Conservation (phyloP, 2,113 vertebrate species). For the Neodontobutis hainanensis region DNA sequence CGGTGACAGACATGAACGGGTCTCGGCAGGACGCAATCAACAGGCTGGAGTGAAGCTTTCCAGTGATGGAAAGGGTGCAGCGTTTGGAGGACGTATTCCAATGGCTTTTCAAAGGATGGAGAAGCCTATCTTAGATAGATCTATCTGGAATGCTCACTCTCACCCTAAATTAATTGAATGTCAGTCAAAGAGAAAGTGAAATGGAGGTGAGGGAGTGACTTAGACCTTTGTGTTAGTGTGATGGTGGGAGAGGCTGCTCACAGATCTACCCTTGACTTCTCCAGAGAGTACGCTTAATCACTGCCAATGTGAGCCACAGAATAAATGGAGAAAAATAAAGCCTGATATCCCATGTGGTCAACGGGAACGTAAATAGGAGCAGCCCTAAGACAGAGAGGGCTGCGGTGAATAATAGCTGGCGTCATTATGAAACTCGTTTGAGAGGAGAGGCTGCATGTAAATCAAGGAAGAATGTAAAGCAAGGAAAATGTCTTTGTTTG, state of each 20-base stretch:
- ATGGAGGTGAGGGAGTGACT: slow-evolving; percentile 55
- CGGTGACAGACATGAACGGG: slow-evolving; percentile 59
- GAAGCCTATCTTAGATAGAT: slow-evolving; percentile 57
- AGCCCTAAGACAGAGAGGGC: slow-evolving; percentile 8
- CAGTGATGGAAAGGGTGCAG: slow-evolving; percentile 58
- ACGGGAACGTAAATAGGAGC: slow-evolving; percentile 5
- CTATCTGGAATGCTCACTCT: slow-evolving; percentile 58
- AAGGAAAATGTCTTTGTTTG: background rate
- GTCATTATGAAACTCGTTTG: background rate
- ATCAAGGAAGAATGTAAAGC: background rate
- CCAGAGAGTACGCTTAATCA: slow-evolving; percentile 42
- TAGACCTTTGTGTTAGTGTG: slow-evolving; percentile 54
- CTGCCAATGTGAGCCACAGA: slow-evolving; percentile 10
- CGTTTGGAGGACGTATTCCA: slow-evolving; percentile 56
- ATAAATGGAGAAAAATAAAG: slow-evolving; percentile 40
- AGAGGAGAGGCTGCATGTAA: slow-evolving; percentile 4
- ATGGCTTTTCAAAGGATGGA: slow-evolving; percentile 59
- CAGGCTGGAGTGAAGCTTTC: slow-evolving; percentile 60
- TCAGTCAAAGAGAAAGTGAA: slow-evolving; percentile 68
- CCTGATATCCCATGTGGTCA: slow-evolving; percentile 17
- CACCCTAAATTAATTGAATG: slow-evolving; percentile 74
- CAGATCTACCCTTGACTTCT: slow-evolving; percentile 37
- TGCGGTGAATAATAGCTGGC: background rate
- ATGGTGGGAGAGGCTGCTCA: slow-evolving; percentile 19
- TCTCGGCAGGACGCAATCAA: slow-evolving; percentile 63